These are phyloP conservation scores for Leptinotarsa undecemlineata DNA, from an alignment of 1,140 invertebrate genomes.

Conservation along the genomic window DNA sequence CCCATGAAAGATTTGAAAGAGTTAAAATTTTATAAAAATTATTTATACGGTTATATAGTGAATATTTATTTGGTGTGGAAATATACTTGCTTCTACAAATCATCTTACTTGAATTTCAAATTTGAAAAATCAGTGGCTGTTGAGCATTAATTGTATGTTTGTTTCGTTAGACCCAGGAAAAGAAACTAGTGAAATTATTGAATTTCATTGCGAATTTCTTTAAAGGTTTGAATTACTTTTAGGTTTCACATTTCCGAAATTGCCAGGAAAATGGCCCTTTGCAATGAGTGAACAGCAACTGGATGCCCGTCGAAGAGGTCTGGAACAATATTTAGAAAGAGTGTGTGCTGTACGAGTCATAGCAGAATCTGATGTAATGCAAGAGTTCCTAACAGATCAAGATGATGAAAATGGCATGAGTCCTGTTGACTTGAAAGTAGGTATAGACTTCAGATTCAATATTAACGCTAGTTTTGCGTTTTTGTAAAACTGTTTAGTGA, in stretches of 20 bases:
- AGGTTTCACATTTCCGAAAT: constrained; percentile 95
- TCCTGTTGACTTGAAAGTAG: constrained; percentile 91
- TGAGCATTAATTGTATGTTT: too few relatives aligned
- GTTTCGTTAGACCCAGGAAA: too few relatives aligned
- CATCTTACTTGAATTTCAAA: too few relatives aligned
- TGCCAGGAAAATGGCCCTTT: constrained; percentile 99
- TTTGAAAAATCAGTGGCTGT: too few relatives aligned
- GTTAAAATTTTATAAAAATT: too few relatives aligned
- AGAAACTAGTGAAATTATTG: not conserved
- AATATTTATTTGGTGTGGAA: too few relatives aligned
- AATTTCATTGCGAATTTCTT: not conserved
- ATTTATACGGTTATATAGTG: too few relatives aligned
- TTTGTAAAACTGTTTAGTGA: too few relatives aligned
- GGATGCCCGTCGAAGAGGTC: constrained; percentile 86
- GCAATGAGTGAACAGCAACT: constrained; percentile 95
- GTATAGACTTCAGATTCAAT: not conserved
- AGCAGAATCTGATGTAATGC: constrained; percentile 95
- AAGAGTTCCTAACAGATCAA: constrained; percentile 93
- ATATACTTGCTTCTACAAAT: too few relatives aligned
- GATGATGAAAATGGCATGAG: constrained; percentile 84
- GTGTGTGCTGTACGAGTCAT: constrained; percentile 97
- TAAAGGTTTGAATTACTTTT: constrained; percentile 27
- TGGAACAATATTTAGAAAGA: constrained; percentile 98
- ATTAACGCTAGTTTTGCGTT: too few relatives aligned
- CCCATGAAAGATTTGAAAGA: too few relatives aligned